These are phyloP conservation scores for Diadegma fenestrale DNA, from an alignment of 2,888 invertebrate genomes.

Conservation along the genomic window DNA sequence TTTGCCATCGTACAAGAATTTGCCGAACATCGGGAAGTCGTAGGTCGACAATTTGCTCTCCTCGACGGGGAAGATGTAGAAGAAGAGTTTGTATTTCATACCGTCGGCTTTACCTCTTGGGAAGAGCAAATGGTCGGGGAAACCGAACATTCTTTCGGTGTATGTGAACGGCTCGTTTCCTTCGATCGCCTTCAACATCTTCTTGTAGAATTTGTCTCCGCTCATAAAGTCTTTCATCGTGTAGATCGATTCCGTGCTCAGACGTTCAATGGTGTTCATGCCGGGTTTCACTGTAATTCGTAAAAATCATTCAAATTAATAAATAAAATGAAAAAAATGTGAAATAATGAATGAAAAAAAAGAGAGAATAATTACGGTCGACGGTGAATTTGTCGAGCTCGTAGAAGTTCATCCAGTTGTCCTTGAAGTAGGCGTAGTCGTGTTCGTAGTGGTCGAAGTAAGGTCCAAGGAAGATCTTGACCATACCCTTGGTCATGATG, in stretches of 20 bases:
- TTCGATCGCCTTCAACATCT: constrained; percentile 78
- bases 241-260: constrained; percentile 77
- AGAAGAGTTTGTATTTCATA: constrained; percentile 88
- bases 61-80: constrained; percentile 87
- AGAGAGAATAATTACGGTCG: constrained; percentile 84
- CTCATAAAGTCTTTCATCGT: constrained; percentile 76
- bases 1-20: constrained; percentile 84
- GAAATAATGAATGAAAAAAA: background rate
- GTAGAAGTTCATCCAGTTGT: constrained; percentile 86
- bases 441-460: constrained; percentile 87
- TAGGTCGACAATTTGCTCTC: constrained; percentile 85
- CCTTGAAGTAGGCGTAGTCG: constrained; percentile 85
- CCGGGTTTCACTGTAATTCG: constrained; percentile 79
- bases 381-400: constrained; percentile 87
- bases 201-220: constrained; percentile 79
- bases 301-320: background rate
- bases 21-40: constrained; percentile 86
- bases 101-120: constrained; percentile 89
- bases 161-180: constrained; percentile 81
- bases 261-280: constrained; percentile 79
- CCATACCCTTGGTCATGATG: constrained; percentile 86
- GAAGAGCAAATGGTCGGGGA: constrained; percentile 87
- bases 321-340: background rate
- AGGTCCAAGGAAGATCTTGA: constrained; percentile 90
- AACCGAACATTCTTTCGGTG: constrained; percentile 78